Percentiles rank a stretch among this genome's conserved stretches.
phyloP scores from a whole-genome alignment of 2,113 vertebrate genomes.

The Sceloporus tristichus region DNA sequence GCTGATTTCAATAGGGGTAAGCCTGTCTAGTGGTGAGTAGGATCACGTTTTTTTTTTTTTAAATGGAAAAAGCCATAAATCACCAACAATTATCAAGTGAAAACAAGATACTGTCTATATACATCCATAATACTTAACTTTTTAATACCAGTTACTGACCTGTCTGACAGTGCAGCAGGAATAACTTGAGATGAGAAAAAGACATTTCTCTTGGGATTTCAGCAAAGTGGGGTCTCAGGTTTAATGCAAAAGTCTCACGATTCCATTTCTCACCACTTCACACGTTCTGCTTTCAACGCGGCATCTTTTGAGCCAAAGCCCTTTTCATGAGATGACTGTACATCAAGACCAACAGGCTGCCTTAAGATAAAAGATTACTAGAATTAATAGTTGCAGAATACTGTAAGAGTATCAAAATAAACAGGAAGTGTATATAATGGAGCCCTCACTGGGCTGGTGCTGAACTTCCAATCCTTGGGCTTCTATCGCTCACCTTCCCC shows the following conservation, averaged over 20 bases:
- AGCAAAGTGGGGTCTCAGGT: background rate
- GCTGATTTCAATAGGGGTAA: background rate
- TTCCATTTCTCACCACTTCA: background rate
- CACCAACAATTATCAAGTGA: background rate
- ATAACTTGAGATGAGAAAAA: background rate
- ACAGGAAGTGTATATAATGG: no score
- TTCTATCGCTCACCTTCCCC: no score
- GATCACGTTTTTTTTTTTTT: background rate
- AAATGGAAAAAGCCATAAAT: background rate
- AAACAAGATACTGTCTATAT: background rate
- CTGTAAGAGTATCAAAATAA: background rate
- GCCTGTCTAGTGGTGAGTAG: background rate
- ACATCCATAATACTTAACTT: background rate
- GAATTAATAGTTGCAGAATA: background rate
- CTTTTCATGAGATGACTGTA: no score
- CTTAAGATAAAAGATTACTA: background rate
- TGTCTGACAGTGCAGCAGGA: background rate
- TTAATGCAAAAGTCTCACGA: background rate
- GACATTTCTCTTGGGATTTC: no score
- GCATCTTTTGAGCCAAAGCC: background rate
- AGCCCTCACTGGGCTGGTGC: no score
- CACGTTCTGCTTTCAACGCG: no score
- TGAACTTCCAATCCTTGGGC: no score
- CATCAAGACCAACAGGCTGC: background rate
- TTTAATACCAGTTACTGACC: rapidly evolving